Base-by-base conservation (phyloP, 2,888 invertebrate genomes). In the Acanthoscelides obtectus region DNA sequence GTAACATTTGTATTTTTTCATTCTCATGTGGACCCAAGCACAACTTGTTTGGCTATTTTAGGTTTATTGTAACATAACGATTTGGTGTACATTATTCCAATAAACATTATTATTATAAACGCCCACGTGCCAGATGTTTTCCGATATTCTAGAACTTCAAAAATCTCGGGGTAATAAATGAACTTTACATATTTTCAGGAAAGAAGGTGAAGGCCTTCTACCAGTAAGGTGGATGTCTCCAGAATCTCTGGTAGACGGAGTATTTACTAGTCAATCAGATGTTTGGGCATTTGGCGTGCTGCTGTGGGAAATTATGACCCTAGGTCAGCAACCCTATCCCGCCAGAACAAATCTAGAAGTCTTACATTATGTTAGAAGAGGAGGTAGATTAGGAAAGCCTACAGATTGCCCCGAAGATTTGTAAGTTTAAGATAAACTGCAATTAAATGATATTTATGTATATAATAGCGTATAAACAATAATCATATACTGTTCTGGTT, bases 191-290 rank as follows among this genome's bases (percentile, higher is more conserved):
- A 66, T 22, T 70, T 73, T 45, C 64, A 75, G 75, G 73, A 75
- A 75, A 72, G 75, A 75, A 86, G 94, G 95, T 0, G 93, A 93
- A 87, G 92, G 97, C 0, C 86, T 98, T 67, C 85, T 99, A 69
- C 99, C 98, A 0, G 97, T 99, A 0, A 89, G 79, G 70, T 99
- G 99, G 99, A 98, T 99, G 98, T 93, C 98, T 0, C 98, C 98
- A 0, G 99, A 99, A 86, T 96, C 97, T 22, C 87, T 99, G 17
- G 93, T 96, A 0, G 98, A 98, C 83, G 98, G 98, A 0, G 94
- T 98, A 0, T 99, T 98, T 84, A 97, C 98, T 0, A 94, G 95
- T 69, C 98, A 98, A 83, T 96, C 97, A 0, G 99, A 99, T 84
- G 97, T 98, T 3, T 98, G 98, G 98, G 93, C 96, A 0, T 96